These are phyloP conservation scores for Helarctos malayanus DNA, from an alignment of 2,797 vertebrate genomes.

Conservation along the genomic window DNA sequence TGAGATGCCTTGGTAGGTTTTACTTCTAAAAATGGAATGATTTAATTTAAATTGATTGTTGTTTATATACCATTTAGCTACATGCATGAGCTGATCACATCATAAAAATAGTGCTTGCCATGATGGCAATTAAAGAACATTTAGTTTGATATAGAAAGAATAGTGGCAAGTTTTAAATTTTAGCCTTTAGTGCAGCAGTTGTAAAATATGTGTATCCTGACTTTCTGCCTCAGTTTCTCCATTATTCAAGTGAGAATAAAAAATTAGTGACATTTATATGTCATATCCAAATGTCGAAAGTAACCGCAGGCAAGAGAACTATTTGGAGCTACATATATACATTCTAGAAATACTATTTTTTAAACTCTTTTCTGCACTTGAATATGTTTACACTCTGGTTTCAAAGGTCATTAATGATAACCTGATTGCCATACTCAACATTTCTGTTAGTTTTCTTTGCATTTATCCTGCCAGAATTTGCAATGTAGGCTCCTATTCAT, in stretches of 20 bases:
- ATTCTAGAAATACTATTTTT: neutral
- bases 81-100: slow-evolving; percentile 74
- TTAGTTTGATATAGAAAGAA: neutral
- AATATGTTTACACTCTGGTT: neutral
- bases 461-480: neutral
- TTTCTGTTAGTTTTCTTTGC: neutral
- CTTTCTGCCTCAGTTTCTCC: neutral
- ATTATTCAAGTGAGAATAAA: slow-evolving; percentile 2
- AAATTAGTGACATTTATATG: neutral
- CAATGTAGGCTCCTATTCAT: neutral
- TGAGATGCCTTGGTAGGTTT: slow-evolving; percentile 60
- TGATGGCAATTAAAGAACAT: neutral
- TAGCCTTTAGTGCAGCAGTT: neutral
- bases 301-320: neutral
- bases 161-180: neutral
- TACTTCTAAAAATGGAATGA: slow-evolving; percentile 79
- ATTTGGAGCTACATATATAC: neutral
- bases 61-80: slow-evolving; percentile 79
- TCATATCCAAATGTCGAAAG: neutral
- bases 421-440: neutral
- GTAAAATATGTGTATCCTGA: neutral
- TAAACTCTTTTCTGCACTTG: neutral
- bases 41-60: slow-evolving; percentile 84
- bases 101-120: slow-evolving; percentile 69
- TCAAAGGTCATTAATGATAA: neutral